Evolutionary conservation across 2,113 vertebrate genomes (phyloP), one percentile per base, ranked within the genome.

Genomic region (Gobio gobio): DNA sequence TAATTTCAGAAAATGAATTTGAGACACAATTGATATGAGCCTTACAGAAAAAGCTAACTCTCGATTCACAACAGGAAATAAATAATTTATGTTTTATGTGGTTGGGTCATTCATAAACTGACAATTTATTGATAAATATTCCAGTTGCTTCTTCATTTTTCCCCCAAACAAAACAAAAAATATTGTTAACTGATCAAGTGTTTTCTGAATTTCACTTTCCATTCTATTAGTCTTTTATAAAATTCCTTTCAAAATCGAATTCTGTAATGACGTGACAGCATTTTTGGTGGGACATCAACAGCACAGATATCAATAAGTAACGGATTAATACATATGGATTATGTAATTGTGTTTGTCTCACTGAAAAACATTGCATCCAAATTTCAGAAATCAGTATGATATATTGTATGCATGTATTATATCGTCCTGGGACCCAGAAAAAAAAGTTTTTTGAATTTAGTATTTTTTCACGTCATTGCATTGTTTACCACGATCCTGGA

Each of bases 21-120:
- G 56, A 75, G 56, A 86, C 78, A 81, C 26, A 72, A 16, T 14
- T 36, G 33, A 3, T 78, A 43, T 56, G 49, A 70, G 47, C 14
- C 16, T 26, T 70, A 49, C 63, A 56, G n/a, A 10, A 47, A 7
- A 13, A 24, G 18, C 13, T 22, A 78, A n/a, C 47, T 22, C 14
- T 36, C 3, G 3, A 29, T 49, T 10, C 12, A 14, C 20, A 58
- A 33, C n/a, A 59, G 22, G 4, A 49, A 5, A 49, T 1, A 51
- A 9, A 51, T 18, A 20, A 49, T 0, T 29, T 29, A 18, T 4
- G 29, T 14, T 76, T 47, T 26, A 49, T 51, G 24, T 51, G n/a
- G 24, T 61, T 4, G n/a, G 59, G 1, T 75, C 40, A 45, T 13
- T 49, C 7, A 9, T 24, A 61, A 61, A 61, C n/a, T 4, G 9